Percentiles rank a stretch among this genome's conserved stretches.
Evolutionary conservation across 2,113 vertebrate genomes (phyloP).

Genomic region (Alexandromys fortis): DNA sequence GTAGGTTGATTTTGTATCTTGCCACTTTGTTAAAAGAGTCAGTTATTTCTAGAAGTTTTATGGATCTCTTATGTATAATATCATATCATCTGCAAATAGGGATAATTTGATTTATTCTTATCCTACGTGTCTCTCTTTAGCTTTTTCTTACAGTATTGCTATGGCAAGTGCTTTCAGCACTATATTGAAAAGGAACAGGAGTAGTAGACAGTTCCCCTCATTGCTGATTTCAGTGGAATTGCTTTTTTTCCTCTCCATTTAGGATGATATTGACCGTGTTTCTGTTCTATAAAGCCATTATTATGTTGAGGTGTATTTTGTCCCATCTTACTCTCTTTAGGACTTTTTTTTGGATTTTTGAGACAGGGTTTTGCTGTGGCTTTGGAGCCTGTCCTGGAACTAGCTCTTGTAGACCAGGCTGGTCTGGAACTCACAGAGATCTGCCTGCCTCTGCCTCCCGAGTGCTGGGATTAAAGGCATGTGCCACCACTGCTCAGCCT

Average conservation of each 20-base stretch:
- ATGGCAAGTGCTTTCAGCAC: neutral
- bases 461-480: no score
- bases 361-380: no score
- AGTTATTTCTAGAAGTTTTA: neutral
- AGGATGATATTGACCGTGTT: neutral
- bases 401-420: no score
- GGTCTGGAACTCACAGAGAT: no score
- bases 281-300: neutral
- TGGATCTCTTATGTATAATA: neutral
- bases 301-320: neutral
- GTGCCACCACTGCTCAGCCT: fast-evolving
- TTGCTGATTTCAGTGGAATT: neutral
- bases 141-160: neutral
- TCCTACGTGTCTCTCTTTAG: neutral
- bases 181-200: neutral
- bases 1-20: neutral
- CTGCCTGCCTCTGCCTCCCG: no score
- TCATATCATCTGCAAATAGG: neutral
- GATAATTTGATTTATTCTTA: neutral
- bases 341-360: neutral
- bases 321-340: neutral
- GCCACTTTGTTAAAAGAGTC: neutral
- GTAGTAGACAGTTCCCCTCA: neutral
- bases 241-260: neutral
- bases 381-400: no score